These are phyloP conservation scores for Lamellibrachia columna DNA, from an alignment of 2,888 invertebrate genomes.

Conservation along the genomic window DNA sequence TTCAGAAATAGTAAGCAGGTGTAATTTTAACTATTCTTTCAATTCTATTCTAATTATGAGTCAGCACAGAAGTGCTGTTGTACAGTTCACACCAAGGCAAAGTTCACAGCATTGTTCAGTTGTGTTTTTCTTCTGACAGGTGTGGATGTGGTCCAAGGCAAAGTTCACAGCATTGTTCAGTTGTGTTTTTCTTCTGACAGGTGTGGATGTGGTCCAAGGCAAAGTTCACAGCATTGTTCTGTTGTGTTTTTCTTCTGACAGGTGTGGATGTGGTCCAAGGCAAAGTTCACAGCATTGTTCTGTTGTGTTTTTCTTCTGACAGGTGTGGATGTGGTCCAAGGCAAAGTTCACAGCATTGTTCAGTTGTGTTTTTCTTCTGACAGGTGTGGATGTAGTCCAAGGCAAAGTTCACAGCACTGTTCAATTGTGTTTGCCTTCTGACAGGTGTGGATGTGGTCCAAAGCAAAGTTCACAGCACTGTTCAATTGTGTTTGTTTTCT, in stretches of 20 bases:
- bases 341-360: neutral
- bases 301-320: neutral
- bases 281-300: too few species aligned
- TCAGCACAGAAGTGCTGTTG: too few species aligned
- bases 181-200: neutral
- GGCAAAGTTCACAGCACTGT: too few species aligned
- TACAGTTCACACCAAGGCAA: too few species aligned
- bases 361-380: neutral
- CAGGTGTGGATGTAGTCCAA: neutral
- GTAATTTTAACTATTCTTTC: too few species aligned
- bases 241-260: neutral
- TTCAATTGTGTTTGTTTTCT: neutral
- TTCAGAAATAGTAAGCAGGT: too few species aligned
- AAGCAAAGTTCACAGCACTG: too few species aligned
- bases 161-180: neutral
- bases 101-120: neutral
- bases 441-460: conserved; percentile 50
- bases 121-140: neutral
- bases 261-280: neutral
- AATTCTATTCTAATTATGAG: too few species aligned
- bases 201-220: neutral
- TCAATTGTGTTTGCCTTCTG: neutral
- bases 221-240: too few species aligned
- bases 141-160: neutral
- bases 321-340: neutral